Percentiles rank a stretch among this genome's conserved stretches.
phyloP scores from a whole-genome alignment of 2,888 invertebrate species.

The Nomada goodeniana region DNA sequence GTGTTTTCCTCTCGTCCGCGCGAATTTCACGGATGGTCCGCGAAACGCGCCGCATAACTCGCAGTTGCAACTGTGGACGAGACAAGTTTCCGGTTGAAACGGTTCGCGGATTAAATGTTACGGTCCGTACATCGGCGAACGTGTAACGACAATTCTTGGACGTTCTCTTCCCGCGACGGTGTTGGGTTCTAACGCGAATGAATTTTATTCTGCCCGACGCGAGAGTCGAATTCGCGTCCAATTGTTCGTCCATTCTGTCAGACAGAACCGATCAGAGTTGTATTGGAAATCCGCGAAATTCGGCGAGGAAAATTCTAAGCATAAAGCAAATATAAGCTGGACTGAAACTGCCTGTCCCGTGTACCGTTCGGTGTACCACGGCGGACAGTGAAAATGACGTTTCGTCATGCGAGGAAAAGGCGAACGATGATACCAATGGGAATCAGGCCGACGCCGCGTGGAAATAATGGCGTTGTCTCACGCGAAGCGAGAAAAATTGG shows the following conservation, averaged over 20 bases:
- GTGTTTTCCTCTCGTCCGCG: neutral
- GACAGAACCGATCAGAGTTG: too few species aligned
- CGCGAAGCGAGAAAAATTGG: constrained; percentile 22
- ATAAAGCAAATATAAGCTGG: neutral
- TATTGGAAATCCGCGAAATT: too few species aligned
- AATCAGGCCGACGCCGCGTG: constrained; percentile 17
- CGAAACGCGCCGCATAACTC: neutral
- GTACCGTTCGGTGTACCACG: neutral
- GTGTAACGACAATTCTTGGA: too few species aligned
- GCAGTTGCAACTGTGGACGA: neutral
- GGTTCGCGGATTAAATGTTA: neutral
- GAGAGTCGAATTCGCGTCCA: too few species aligned
- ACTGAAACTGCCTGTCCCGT: neutral
- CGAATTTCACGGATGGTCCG: constrained; percentile 2
- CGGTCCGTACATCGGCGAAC: neutral
- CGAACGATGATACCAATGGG: constrained; percentile 26
- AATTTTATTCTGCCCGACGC: too few species aligned
- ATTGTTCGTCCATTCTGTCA: too few species aligned
- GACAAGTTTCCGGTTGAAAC: constrained; percentile 1
- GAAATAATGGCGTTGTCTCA: constrained; percentile 21
- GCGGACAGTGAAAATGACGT: constrained; percentile 20
- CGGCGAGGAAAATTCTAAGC: too few species aligned
- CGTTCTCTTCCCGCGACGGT: too few species aligned
- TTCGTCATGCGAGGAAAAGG: neutral
- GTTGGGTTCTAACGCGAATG: rapidly evolving